Evolutionary conservation across 2,888 invertebrate genomes (phyloP).

Genomic region (Plagiodera versicolora): DNA sequence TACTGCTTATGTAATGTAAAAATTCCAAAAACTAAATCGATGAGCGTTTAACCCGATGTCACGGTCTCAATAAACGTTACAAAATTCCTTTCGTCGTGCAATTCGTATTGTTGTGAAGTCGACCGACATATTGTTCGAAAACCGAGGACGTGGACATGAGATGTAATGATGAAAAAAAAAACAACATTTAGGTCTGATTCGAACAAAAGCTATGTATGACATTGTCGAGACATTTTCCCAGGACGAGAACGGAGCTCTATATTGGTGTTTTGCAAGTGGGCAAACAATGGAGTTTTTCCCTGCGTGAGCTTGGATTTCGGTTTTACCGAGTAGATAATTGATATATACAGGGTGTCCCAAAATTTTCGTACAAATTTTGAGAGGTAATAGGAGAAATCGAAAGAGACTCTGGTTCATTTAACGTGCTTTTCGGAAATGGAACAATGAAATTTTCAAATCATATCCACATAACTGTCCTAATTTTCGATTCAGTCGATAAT

Average conservation of each 20-base stretch:
- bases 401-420: too few species aligned
- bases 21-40: neutral
- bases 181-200: slow-evolving; percentile 7
- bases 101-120: slow-evolving; percentile 30
- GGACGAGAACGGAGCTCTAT: neutral
- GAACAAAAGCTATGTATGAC: slow-evolving; percentile 11
- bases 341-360: too few species aligned
- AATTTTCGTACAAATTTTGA: too few species aligned
- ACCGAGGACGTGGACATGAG: slow-evolving; percentile 26
- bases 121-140: slow-evolving; percentile 30
- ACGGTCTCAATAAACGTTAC: slow-evolving; percentile 10
- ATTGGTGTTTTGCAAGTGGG: slow-evolving; percentile 6
- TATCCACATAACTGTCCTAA: too few species aligned
- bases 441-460: too few species aligned
- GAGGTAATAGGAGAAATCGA: too few species aligned
- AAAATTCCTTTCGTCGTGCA: slow-evolving; percentile 13
- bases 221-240: slow-evolving; percentile 13
- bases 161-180: slow-evolving; percentile 15
- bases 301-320: neutral
- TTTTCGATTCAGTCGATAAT: too few species aligned
- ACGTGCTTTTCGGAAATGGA: too few species aligned
- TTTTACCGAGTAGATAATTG: too few species aligned
- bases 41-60: slow-evolving; percentile 3
- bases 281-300: slow-evolving; percentile 12
- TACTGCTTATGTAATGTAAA: neutral